These are phyloP conservation scores for Diglossa brunneiventris DNA, from an alignment of 2,113 vertebrate species.

Conservation along the genomic window DNA sequence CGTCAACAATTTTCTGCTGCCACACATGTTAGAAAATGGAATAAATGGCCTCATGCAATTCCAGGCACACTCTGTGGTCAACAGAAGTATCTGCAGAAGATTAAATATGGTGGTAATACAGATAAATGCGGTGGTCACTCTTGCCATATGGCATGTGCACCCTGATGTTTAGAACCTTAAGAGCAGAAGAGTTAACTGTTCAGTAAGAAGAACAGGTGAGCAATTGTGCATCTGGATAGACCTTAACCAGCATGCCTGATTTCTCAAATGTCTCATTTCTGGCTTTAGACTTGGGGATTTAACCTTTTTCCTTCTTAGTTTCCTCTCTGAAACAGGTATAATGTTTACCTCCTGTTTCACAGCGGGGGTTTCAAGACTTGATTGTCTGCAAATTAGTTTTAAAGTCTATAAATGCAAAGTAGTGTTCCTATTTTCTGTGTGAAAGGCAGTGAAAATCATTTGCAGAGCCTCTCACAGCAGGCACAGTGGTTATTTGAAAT, in stretches of 20 bases:
- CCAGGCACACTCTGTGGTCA: not conserved
- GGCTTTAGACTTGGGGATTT: not conserved
- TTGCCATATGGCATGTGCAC: rapidly evolving
- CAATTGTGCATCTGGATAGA: not conserved
- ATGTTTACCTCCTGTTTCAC: slow-evolving; percentile 32
- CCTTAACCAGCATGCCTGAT: not conserved
- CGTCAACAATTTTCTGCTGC: slow-evolving; percentile 66
- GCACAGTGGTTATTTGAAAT: slow-evolving; percentile 16
- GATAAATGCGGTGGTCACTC: not conserved
- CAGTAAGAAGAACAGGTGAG: not conserved
- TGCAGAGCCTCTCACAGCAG: slow-evolving; percentile 31
- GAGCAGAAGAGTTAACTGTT: not conserved
- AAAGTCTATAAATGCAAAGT: slow-evolving; percentile 51
- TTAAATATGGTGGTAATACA: not conserved
- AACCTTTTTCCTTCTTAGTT: slow-evolving; percentile 2
- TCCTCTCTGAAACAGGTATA: not conserved
- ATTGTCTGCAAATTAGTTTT: slow-evolving; percentile 58
- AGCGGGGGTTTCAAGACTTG: slow-evolving; percentile 10
- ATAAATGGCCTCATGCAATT: slow-evolving; percentile 4
- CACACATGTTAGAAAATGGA: slow-evolving; percentile 40
- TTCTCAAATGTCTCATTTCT: slow-evolving; percentile 5
- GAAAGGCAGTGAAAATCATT: slow-evolving; percentile 35
- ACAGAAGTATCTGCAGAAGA: not conserved
- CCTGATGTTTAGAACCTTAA: not conserved
- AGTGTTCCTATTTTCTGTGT: slow-evolving; percentile 22